Evolutionary conservation across 23 tunicate genomes (phyloP), one percentile per base, ranked within the genome.

Genomic region (Pegea sp.): DNA sequence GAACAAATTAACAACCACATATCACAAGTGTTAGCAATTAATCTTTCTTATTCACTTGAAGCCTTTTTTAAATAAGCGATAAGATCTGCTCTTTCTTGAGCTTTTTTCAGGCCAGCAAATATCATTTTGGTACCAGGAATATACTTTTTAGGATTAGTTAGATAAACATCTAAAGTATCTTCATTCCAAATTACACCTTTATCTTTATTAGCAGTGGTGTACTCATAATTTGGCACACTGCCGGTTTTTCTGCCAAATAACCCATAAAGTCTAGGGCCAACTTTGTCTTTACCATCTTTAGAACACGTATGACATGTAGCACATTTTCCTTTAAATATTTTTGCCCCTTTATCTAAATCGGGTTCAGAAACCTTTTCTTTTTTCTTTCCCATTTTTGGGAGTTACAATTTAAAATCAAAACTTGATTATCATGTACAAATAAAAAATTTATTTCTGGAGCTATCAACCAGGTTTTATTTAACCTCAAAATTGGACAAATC

Each of bases 71-170:
- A 56, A 64, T 67, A 91, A 44, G 93, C 93, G 50, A 91, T 91
- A 25, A 91, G 61, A 38, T 91, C 91, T 22, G 71, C 71, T 54
- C 99, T 55, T 52, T 91, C 99, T 0, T 30, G 42, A 31, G 69
- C 66, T 67, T 91, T 91, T 49, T 91, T 91, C 31, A 91, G 60
- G 31, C 99, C 99, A 38, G 99, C 99, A 55, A 91, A 91, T 19
- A 91, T 57, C 99, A 91, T 91, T 42, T 91, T 91, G 22, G 99
- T 91, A 78, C 99, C 99, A 44, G 99, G 99, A 54, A 91, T 91
- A 56, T 78, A 78, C 53, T 79, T 79, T 59, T 78, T 91, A 11
- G 99, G 99, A 56, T 91, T 81, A 13, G 81, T 78, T 31, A 91
- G 58, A 54, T 91, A 91, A 42, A 62, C 58, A 13, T 91, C 93